A percentile compares a stretch with the other conserved stretches of the same genome.
Conservation (phyloP, 2,888 invertebrate species). For the Plusia festucae region DNA sequence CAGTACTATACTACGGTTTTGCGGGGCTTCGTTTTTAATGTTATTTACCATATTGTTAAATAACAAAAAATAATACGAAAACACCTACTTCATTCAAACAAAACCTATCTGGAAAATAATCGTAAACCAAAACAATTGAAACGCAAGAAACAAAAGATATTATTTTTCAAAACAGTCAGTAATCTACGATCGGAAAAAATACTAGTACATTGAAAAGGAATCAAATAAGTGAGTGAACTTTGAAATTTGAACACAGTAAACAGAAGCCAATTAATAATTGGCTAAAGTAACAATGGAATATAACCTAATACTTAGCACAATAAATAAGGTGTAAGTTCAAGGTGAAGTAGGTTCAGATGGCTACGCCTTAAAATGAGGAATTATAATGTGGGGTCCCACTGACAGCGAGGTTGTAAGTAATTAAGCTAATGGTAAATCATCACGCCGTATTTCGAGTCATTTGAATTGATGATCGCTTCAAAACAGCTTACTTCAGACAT, state of each 20-base stretch:
- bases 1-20: too few species aligned
- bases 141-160: neutral
- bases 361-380: constrained; percentile 10
- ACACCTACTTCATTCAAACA: too few species aligned
- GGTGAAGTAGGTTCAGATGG: neutral
- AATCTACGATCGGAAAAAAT: constrained; percentile 1
- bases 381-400: constrained; percentile 1
- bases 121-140: neutral
- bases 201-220: neutral
- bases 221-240: neutral
- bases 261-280: neutral
- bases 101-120: too few species aligned
- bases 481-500: too few species aligned
- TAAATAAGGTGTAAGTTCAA: constrained; percentile 15
- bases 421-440: neutral
- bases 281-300: constrained; percentile 11
- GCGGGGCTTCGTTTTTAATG: too few species aligned
- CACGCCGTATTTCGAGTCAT: too few species aligned
- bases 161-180: neutral
- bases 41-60: too few species aligned
- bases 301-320: constrained; percentile 15
- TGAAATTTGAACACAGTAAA: neutral
- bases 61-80: too few species aligned
- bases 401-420: neutral
- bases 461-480: too few species aligned